These are phyloP conservation scores for Oncorhynchus nerka DNA, from an alignment of 2,113 vertebrate species.

Conservation along the genomic window DNA sequence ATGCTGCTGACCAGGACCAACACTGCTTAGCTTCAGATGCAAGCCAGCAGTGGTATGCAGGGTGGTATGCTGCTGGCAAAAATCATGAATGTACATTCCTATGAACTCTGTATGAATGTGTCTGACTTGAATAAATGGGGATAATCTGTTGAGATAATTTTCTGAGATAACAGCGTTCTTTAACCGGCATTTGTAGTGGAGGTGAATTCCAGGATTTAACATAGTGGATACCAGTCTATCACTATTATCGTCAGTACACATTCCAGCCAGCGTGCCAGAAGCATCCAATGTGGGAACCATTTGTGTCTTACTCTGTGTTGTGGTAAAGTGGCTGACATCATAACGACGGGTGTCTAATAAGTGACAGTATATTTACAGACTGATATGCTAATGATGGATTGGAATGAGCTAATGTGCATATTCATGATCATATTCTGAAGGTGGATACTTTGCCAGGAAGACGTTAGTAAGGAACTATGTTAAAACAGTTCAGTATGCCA, in stretches of 20 bases:
- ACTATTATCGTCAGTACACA: not conserved
- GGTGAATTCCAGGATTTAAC: not conserved
- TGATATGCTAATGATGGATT: slow-evolving; percentile 29
- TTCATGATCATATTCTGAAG: not conserved
- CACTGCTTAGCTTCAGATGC: no score
- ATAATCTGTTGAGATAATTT: slow-evolving; percentile 41
- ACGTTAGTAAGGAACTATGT: slow-evolving; percentile 5
- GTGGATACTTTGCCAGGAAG: slow-evolving; percentile 21
- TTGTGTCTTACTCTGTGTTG: slow-evolving; percentile 9
- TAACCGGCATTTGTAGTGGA: not conserved
- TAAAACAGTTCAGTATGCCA: not conserved
- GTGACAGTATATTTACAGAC: slow-evolving; percentile 8
- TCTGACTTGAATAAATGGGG: slow-evolving; percentile 39
- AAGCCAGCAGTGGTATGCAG: no score
- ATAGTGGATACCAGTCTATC: not conserved
- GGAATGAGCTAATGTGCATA: slow-evolving; percentile 4
- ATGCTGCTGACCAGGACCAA: no score
- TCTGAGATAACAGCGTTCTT: slow-evolving; percentile 4
- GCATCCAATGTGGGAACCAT: slow-evolving; percentile 21
- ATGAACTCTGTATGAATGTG: not conserved
- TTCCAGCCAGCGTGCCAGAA: not conserved
- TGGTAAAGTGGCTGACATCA: not conserved
- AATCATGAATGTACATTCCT: not conserved
- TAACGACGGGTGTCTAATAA: not conserved
- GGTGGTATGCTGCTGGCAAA: not conserved